Evolutionary conservation across 2,113 vertebrate species (phyloP).

Genomic region (Agelaius phoeniceus): DNA sequence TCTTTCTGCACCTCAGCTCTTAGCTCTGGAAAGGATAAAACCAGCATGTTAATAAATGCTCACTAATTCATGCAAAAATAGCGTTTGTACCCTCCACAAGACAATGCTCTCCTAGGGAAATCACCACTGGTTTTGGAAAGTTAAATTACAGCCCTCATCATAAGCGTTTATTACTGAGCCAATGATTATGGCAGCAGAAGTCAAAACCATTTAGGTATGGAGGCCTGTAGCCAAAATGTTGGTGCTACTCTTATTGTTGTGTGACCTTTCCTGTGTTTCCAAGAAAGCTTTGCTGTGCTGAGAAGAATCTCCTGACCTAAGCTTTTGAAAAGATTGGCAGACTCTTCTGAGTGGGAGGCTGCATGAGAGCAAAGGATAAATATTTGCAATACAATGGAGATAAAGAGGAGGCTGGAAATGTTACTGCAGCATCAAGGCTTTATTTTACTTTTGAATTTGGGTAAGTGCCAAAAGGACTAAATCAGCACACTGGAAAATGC

Average conservation of each 20-base stretch:
- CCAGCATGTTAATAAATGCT: not conserved
- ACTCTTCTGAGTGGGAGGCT: constrained; percentile 51
- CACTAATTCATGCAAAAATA: not conserved
- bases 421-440: constrained; percentile 48
- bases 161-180: not conserved
- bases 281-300: constrained; percentile 43
- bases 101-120: not conserved
- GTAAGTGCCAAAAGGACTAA: constrained; percentile 35
- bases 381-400: constrained; percentile 67
- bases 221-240: constrained; percentile 45
- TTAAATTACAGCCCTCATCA: not conserved
- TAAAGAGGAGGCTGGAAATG: constrained; percentile 49
- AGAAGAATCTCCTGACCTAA: constrained; percentile 58
- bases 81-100: not conserved
- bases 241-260: constrained; percentile 34
- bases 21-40: not conserved
- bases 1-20: not conserved
- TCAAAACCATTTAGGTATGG: constrained; percentile 38
- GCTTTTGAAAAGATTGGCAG: constrained; percentile 63
- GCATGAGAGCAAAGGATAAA: constrained; percentile 63
- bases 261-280: constrained; percentile 44
- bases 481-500: constrained; percentile 29
- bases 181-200: not conserved
- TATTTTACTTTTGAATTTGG: constrained; percentile 54
- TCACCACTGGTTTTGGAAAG: not conserved